Percentiles rank a stretch among this genome's conserved stretches.
Evolutionary conservation across 2,113 vertebrate genomes (phyloP).

Genomic region (Nothoprocta perdicaria): DNA sequence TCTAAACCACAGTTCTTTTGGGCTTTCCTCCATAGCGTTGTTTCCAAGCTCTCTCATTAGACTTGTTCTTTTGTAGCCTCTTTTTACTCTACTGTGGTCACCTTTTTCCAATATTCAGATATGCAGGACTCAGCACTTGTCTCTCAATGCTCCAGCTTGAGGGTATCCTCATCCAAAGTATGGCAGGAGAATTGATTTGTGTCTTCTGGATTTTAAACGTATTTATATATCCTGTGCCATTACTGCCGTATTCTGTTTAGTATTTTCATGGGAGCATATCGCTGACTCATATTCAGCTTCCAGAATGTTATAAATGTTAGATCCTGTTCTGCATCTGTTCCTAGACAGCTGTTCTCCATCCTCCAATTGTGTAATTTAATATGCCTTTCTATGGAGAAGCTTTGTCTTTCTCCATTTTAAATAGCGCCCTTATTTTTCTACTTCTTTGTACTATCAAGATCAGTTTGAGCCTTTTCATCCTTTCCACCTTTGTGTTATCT

Average conservation of each 20-base stretch:
- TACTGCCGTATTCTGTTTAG: background rate
- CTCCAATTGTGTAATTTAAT: background rate
- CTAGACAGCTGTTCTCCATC: background rate
- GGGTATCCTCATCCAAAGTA: background rate
- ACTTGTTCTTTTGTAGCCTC: background rate
- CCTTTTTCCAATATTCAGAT: background rate
- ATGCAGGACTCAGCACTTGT: background rate
- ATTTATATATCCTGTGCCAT: background rate
- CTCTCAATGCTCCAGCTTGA: background rate
- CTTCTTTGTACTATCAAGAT: background rate
- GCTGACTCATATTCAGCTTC: background rate
- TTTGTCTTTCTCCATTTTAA: background rate
- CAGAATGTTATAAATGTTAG: background rate
- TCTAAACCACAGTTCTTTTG: background rate
- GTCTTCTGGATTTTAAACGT: background rate
- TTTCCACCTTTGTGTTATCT: background rate
- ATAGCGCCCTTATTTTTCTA: background rate
- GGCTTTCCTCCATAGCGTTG: background rate
- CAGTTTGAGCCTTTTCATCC: background rate
- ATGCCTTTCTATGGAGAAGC: background rate
- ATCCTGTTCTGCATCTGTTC: background rate
- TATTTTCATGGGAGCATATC: background rate
- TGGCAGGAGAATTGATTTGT: background rate
- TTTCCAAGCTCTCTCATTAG: background rate
- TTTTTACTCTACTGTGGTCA: background rate